Conservation (phyloP, 2,113 vertebrate species). For the Burhinus bistriatus region DNA sequence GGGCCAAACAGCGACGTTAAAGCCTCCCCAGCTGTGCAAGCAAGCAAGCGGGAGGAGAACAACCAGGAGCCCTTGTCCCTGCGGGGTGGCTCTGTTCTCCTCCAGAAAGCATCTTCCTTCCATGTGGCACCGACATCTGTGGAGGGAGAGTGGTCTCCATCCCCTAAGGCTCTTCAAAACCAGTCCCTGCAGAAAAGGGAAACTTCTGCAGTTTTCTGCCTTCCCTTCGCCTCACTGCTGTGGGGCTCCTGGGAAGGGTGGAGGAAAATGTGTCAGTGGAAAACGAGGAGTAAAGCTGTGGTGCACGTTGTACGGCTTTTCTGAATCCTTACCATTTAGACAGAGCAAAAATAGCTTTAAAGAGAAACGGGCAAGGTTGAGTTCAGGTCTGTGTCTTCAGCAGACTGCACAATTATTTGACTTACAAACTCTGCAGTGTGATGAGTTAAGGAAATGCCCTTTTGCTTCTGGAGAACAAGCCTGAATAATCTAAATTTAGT, state of each 20-base stretch:
- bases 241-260: neutral
- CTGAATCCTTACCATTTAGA: neutral
- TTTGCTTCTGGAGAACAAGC: neutral
- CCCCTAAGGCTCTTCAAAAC: rapidly evolving
- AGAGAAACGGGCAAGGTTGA: neutral
- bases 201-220: neutral
- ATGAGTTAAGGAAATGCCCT: neutral
- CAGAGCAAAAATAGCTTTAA: neutral
- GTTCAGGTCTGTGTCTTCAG: neutral
- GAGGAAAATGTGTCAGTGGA: neutral
- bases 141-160: neutral
- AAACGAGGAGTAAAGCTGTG: neutral
- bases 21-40: neutral
- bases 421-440: neutral
- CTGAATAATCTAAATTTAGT: neutral
- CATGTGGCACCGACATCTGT: neutral
- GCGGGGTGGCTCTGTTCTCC: neutral
- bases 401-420: neutral
- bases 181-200: neutral
- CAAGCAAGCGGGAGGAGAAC: neutral
- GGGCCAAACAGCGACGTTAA: neutral
- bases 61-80: neutral
- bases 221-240: neutral
- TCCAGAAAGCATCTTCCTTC: neutral
- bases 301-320: neutral